Percentiles rank a stretch among this genome's conserved stretches.
phyloP scores from a whole-genome alignment of 53 echinoderm and acorn worm species.

The Temnopleurus reevesii region DNA sequence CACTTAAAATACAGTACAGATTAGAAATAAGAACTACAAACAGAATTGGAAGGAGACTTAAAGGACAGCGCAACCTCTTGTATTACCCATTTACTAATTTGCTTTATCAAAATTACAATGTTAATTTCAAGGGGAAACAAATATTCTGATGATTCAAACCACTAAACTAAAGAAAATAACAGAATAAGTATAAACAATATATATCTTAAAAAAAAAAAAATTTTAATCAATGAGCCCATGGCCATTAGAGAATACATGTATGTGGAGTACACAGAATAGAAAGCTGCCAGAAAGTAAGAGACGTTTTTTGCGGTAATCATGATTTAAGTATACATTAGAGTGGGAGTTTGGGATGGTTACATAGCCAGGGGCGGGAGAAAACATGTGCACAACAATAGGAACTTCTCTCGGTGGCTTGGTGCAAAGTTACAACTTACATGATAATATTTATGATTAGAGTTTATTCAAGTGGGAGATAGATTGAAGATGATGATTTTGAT shows the following conservation, averaged over 20 bases:
- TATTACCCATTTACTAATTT: not conserved
- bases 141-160: not conserved
- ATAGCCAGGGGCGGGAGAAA: not conserved
- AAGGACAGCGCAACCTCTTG: not conserved
- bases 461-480: not conserved
- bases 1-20: too few species aligned
- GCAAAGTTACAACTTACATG: not conserved
- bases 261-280: not conserved
- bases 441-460: conserved; percentile 34
- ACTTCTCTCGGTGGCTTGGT: not conserved
- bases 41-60: not conserved
- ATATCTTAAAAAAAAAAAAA: not conserved
- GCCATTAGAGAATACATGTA: not conserved
- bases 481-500: not conserved
- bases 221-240: not conserved
- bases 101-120: not conserved
- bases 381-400: not conserved
- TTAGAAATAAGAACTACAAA: too few species aligned
- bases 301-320: not conserved
- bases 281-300: not conserved
- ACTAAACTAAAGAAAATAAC: not conserved
- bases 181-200: not conserved
- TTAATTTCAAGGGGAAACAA: not conserved
- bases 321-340: not conserved
- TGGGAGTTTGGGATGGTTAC: not conserved